Conservation (phyloP, 2,113 vertebrate species). For the Takifugu flavidus region DNA sequence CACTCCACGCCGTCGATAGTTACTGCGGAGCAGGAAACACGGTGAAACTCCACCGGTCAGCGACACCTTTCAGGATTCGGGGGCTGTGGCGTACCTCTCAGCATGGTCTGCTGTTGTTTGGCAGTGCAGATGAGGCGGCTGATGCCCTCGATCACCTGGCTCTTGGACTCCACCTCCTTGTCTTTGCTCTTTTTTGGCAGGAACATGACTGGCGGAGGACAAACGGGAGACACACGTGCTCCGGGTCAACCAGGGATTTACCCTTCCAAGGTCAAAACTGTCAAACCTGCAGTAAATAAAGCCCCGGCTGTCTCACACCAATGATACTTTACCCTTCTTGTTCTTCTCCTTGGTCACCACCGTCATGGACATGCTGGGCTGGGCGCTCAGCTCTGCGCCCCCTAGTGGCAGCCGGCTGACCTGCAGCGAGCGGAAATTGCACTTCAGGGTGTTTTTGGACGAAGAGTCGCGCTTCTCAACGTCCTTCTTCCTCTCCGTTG, state of each 20-base stretch:
- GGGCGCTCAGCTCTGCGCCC: slow-evolving; percentile 75
- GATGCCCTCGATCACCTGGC: slow-evolving; percentile 96
- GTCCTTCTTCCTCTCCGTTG: slow-evolving; percentile 87
- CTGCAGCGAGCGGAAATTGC: slow-evolving; percentile 98
- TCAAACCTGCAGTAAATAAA: too few species aligned
- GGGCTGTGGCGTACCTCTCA: slow-evolving; percentile 78
- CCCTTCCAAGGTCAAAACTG: background rate
- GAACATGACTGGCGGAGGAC: slow-evolving; percentile 86
- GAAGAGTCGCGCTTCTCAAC: slow-evolving; percentile 87
- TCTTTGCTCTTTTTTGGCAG: slow-evolving; percentile 97
- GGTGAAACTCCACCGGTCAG: too few species aligned
- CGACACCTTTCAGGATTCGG: too few species aligned
- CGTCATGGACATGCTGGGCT: slow-evolving; percentile 93
- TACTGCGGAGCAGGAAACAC: slow-evolving; percentile 70
- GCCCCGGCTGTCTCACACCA: too few species aligned
- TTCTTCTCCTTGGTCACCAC: slow-evolving; percentile 98
- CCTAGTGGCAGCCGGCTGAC: slow-evolving; percentile 91
- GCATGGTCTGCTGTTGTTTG: slow-evolving; percentile 97
- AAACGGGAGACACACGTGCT: background rate
- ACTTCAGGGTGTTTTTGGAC: slow-evolving; percentile 95
- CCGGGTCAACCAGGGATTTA: slow-evolving; percentile 5
- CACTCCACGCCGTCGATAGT: slow-evolving; percentile 94
- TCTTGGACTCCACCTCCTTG: slow-evolving; percentile 92
- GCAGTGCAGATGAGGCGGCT: slow-evolving; percentile 97
- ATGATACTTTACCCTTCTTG: slow-evolving; percentile 83